These are phyloP conservation scores for Labeo catla DNA, from an alignment of 2,113 vertebrate species.

Conservation along the genomic window DNA sequence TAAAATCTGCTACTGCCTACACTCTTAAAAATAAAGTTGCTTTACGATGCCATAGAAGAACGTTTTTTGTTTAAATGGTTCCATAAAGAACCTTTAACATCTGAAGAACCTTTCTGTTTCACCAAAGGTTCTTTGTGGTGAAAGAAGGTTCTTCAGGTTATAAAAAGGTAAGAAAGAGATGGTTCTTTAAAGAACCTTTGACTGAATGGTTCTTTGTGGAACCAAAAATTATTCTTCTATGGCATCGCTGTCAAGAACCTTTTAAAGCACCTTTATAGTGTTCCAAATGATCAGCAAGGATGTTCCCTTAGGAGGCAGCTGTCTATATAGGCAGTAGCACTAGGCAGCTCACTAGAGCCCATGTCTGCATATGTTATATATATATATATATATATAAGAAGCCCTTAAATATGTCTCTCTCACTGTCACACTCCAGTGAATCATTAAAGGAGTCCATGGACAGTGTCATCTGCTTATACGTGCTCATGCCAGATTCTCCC, in stretches of 20 bases:
- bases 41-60: too few relatives aligned
- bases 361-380: not conserved
- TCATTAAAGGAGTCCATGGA: conserved; percentile 34
- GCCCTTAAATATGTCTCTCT: not conserved
- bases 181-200: too few relatives aligned
- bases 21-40: too few relatives aligned
- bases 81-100: too few relatives aligned
- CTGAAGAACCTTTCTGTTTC: too few relatives aligned
- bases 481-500: conserved; percentile 1
- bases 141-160: too few relatives aligned
- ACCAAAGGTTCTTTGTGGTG: too few relatives aligned
- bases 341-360: not conserved
- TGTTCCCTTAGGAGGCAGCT: not conserved
- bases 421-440: not conserved
- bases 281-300: not conserved
- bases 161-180: too few relatives aligned
- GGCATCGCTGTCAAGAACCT: too few relatives aligned
- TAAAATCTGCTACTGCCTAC: not conserved
- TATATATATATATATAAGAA: not conserved
- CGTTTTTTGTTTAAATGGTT: too few relatives aligned
- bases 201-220: too few relatives aligned
- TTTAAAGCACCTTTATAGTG: not conserved
- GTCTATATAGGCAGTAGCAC: not conserved
- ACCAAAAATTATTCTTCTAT: too few relatives aligned
- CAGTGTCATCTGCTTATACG: not conserved